Evolutionary conservation across 2,797 vertebrate species (phyloP).

Genomic region (Neoniphon sammara): DNA sequence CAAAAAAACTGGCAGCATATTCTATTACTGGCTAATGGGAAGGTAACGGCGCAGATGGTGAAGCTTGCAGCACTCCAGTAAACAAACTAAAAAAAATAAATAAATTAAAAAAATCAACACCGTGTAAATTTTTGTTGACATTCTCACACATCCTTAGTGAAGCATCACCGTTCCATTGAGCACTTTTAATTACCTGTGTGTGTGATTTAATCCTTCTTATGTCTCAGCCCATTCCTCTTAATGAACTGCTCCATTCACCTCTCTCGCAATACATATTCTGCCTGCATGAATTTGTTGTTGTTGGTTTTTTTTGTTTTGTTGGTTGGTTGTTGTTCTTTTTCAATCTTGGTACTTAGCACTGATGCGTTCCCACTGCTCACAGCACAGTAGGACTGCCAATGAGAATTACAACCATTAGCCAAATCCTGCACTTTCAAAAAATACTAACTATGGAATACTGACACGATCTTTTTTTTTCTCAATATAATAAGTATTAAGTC

Average conservation of each 20-base stretch:
- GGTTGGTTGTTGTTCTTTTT: neutral
- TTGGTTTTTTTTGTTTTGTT: neutral
- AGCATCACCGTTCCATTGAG: conserved; percentile 68
- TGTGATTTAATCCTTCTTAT: conserved; percentile 79
- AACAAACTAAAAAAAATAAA: too few species aligned
- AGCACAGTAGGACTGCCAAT: neutral
- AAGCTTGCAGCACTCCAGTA: conserved; percentile 57
- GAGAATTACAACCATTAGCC: neutral
- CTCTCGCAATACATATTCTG: conserved; percentile 67
- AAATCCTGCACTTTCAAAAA: neutral
- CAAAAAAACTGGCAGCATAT: conserved; percentile 28
- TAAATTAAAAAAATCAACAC: conserved; percentile 49
- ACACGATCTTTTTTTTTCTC: neutral
- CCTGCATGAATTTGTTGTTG: conserved; percentile 31
- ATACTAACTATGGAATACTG: neutral
- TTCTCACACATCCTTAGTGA: conserved; percentile 37
- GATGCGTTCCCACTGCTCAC: neutral
- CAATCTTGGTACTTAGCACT: neutral
- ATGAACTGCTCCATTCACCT: conserved; percentile 80
- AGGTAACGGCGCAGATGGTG: conserved; percentile 53
- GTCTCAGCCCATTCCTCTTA: conserved; percentile 79
- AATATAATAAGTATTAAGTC: neutral
- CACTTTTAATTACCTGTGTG: conserved; percentile 84
- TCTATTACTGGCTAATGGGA: conserved; percentile 57
- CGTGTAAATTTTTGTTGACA: conserved; percentile 58